phyloP scores from a whole-genome alignment of 2,888 invertebrate species.

The Diarsia brunnea region DNA sequence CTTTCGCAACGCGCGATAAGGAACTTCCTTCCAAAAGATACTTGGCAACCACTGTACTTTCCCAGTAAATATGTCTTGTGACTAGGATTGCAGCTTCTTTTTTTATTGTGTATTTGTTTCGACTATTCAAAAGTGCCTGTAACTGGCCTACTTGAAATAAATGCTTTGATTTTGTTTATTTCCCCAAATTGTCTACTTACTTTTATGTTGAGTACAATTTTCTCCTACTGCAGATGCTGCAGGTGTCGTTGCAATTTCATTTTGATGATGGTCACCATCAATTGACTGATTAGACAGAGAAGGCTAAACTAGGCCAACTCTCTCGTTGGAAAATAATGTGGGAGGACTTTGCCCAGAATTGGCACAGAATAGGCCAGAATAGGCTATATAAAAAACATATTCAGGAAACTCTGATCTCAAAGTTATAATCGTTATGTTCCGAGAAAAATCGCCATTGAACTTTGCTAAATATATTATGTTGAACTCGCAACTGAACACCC shows the following conservation, averaged over 20 bases:
- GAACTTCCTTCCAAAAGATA: too few species aligned
- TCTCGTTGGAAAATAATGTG: too few species aligned
- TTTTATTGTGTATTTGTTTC: too few species aligned
- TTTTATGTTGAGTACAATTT: not conserved
- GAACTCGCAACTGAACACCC: not conserved
- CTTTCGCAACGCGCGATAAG: too few species aligned
- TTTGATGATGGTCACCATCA: not conserved
- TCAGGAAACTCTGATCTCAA: not conserved
- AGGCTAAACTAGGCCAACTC: too few species aligned
- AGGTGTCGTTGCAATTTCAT: not conserved
- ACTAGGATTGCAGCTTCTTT: too few species aligned
- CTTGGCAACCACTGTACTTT: too few species aligned
- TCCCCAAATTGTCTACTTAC: not conserved
- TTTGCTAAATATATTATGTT: not conserved
- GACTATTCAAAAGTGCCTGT: too few species aligned
- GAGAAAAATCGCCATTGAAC: not conserved
- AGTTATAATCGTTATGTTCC: not conserved
- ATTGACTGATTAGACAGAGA: too few species aligned
- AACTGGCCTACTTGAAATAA: too few species aligned
- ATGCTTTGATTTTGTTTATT: too few species aligned
- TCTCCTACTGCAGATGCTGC: not conserved
- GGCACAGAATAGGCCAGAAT: not conserved
- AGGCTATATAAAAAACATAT: not conserved
- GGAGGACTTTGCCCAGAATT: not conserved
- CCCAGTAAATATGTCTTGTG: too few species aligned